Evolutionary conservation across 2,113 vertebrate species (phyloP).

Genomic region (Pristiophorus japonicus): DNA sequence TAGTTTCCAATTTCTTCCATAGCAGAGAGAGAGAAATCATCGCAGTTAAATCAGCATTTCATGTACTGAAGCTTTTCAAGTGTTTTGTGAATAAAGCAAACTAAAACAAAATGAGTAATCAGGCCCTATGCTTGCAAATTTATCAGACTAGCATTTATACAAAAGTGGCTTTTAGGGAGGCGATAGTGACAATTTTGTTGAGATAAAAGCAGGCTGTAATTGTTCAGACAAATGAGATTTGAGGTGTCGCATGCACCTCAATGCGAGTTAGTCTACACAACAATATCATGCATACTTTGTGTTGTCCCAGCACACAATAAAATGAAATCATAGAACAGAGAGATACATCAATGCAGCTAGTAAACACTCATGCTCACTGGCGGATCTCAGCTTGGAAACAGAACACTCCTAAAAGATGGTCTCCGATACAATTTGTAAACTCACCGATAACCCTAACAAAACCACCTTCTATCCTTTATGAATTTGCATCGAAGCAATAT

Average conservation of each 20-base stretch:
- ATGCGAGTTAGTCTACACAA: background rate
- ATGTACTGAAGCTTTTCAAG: background rate
- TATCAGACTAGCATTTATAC: background rate
- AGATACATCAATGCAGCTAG: background rate
- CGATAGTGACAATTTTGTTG: background rate
- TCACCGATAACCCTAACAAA: background rate
- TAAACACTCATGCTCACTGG: background rate
- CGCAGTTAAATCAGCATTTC: background rate
- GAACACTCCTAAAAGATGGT: background rate
- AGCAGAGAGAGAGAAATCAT: background rate
- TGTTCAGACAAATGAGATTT: background rate
- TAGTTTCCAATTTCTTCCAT: background rate
- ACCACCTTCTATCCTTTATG: background rate
- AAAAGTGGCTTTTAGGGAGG: background rate
- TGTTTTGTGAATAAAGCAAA: background rate
- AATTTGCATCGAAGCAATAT: background rate
- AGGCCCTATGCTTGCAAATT: background rate
- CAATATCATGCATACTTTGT: background rate
- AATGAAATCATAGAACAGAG: background rate
- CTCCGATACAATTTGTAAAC: background rate
- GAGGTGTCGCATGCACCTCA: background rate
- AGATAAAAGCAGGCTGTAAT: background rate
- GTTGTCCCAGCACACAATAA: background rate
- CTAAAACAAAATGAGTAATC: background rate
- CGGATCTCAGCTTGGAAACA: background rate